Conservation (phyloP, 2,113 vertebrate species). For the Procavia capensis region DNA sequence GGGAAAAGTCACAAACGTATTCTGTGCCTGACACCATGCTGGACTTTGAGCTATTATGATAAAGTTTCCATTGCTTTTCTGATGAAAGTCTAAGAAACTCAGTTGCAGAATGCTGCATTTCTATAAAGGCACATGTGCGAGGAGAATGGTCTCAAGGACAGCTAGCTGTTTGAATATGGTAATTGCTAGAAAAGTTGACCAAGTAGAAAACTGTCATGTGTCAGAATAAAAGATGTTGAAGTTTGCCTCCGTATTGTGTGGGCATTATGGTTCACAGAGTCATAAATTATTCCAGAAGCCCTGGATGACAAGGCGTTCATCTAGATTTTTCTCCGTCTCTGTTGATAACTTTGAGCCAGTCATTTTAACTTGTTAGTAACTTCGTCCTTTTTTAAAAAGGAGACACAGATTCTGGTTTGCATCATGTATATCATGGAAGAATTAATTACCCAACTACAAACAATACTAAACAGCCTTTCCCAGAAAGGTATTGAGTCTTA, state of each 20-base stretch:
- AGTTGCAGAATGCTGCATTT: slow-evolving; percentile 45
- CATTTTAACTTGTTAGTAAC: neutral
- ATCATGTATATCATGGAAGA: neutral
- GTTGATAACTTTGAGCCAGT: slow-evolving; percentile 43
- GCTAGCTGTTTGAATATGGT: slow-evolving; percentile 57
- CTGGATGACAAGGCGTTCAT: neutral
- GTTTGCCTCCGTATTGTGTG: neutral
- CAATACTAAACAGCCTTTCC: neutral
- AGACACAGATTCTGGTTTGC: neutral
- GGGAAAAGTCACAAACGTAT: neutral
- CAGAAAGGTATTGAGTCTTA: neutral
- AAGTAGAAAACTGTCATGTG: slow-evolving; percentile 58
- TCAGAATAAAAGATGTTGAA: slow-evolving; percentile 56
- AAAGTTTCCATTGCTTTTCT: slow-evolving; percentile 34
- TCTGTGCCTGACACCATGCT: slow-evolving; percentile 42
- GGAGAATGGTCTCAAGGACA: slow-evolving; percentile 15
- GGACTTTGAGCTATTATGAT: slow-evolving; percentile 60
- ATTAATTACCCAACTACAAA: neutral
- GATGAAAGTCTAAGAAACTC: slow-evolving; percentile 66
- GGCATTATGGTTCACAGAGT: slow-evolving; percentile 46
- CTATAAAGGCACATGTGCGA: slow-evolving; percentile 2
- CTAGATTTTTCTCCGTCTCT: slow-evolving; percentile 10
- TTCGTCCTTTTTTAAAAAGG: neutral
- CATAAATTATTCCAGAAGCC: slow-evolving; percentile 20
- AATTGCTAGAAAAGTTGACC: slow-evolving; percentile 67